Evolutionary conservation across 2,113 vertebrate species (phyloP), one percentile per base, ranked within the genome.

Genomic region (Verasper variegatus): DNA sequence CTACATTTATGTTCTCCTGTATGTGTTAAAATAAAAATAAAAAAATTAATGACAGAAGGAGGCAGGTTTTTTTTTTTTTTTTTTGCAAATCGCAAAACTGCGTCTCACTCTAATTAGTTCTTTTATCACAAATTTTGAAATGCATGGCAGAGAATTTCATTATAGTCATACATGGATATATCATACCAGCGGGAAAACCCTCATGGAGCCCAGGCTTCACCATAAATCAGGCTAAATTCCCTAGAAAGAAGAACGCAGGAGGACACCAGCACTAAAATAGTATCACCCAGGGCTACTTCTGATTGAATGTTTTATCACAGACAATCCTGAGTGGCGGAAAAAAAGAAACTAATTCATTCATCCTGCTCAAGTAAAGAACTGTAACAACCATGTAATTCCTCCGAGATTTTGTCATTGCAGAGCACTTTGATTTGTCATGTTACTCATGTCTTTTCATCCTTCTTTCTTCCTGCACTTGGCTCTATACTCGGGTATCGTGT

Each of bases 221-320:
- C 88, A 92, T 92, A 91, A 92, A 93, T 93, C 89, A 92, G 85
- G 58, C 83, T 87, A 87, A 91, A 92, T 88, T 92, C 89, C 90
- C 90, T 91, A 66, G 89, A 91, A 92, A 92, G 89, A 88, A 77
- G 81, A 84, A 83, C 75, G 83, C 77, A 86, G 78, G 84, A 88
- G 90, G 88, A 88, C 86, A 71, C 87, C 87, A 83, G 87, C 76
- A 75, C 87, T 88, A 89, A 91, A 94, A 94, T 94, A 94, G 92
- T 82, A 91, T 88, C 90, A 93, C 93, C 92, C 90, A 83, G 80
- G 91, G 92, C 91, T 91, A 92, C 87, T 83, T 92, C 88, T 91
- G 89, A 92, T 93, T 92, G 88, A 93, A 94, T 93, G 92, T 93
- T 93, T 94, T 93, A 94, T 94, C 94, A 92, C 88, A 93, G 88